A percentile compares a stretch with the other conserved stretches of the same genome.
These are phyloP conservation scores for Eilema griseolum DNA, from an alignment of 2,888 invertebrate species.

Conservation along the genomic window DNA sequence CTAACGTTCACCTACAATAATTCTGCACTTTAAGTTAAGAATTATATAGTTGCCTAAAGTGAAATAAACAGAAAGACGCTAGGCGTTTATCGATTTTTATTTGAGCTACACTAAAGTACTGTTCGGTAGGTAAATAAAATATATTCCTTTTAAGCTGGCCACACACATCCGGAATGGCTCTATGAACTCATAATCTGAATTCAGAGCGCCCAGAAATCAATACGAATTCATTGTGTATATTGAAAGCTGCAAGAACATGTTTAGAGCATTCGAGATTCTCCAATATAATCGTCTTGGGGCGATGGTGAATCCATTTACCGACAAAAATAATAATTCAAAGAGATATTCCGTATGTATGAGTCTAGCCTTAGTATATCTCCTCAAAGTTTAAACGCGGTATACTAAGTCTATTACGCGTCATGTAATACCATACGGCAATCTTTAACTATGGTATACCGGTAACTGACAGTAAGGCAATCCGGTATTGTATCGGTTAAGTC, in stretches of 20 bases:
- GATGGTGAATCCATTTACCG: too few species aligned
- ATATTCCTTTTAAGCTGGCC: not conserved
- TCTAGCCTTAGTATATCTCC: too few species aligned
- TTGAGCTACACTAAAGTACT: constrained; percentile 9
- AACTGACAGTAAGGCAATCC: not conserved
- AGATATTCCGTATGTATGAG: too few species aligned
- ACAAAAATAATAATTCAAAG: too few species aligned
- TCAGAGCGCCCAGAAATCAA: too few species aligned
- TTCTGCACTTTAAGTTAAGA: constrained; percentile 11
- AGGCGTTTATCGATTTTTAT: constrained; percentile 16
- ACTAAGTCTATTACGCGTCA: not conserved
- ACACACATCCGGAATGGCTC: not conserved
- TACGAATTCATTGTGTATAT: too few species aligned
- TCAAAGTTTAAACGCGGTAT: not conserved
- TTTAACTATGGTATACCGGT: not conserved
- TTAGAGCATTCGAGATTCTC: too few species aligned
- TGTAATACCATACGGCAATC: too few species aligned
- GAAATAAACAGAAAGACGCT: constrained; percentile 20
- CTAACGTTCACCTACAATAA: constrained; percentile 10
- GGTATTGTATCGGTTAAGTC: too few species aligned
- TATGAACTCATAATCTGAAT: too few species aligned
- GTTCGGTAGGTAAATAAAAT: constrained; percentile 17
- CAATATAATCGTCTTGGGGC: too few species aligned
- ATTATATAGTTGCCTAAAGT: constrained; percentile 14
- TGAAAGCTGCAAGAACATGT: too few species aligned